phyloP scores from a whole-genome alignment of 2,888 invertebrate genomes.

The Acronicta psi region DNA sequence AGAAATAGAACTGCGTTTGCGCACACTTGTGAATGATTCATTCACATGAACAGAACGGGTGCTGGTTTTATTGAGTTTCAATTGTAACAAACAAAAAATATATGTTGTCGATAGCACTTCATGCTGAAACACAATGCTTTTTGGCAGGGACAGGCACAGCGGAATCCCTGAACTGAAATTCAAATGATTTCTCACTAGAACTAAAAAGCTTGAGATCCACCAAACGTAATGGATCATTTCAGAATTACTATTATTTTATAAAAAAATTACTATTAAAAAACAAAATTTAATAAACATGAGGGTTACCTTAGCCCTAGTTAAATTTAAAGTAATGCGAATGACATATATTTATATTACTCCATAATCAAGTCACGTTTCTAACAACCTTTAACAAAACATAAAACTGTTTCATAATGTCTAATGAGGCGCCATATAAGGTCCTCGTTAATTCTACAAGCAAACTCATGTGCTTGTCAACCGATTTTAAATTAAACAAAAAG shows the following conservation, averaged over 20 bases:
- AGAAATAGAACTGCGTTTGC: conserved; percentile 47
- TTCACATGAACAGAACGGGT: conserved; percentile 19
- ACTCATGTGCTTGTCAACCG: conserved; percentile 33
- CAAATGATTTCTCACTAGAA: no score
- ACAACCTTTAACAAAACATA: conserved; percentile 37
- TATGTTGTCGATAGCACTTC: no score
- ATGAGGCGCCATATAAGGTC: conserved; percentile 43
- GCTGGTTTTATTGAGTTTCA: conserved; percentile 6
- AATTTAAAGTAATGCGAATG: not conserved
- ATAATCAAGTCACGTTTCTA: conserved; percentile 39
- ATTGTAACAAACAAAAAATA: not conserved
- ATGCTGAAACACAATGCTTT: no score
- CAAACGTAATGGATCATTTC: no score
- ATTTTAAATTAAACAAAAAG: conserved; percentile 38
- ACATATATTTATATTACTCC: conserved; percentile 15
- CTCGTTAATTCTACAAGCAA: conserved; percentile 41
- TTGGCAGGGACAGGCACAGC: no score
- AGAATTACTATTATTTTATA: no score
- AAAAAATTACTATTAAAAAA: no score
- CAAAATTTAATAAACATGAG: no score
- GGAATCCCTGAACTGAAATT: no score
- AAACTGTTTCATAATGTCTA: conserved; percentile 44
- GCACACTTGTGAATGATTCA: conserved; percentile 34
- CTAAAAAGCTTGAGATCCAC: no score
- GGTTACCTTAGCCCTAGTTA: not conserved